Evolutionary conservation across 2,797 vertebrate species (phyloP), one percentile per base, ranked within the genome.

Genomic region (Rhinella marina): DNA sequence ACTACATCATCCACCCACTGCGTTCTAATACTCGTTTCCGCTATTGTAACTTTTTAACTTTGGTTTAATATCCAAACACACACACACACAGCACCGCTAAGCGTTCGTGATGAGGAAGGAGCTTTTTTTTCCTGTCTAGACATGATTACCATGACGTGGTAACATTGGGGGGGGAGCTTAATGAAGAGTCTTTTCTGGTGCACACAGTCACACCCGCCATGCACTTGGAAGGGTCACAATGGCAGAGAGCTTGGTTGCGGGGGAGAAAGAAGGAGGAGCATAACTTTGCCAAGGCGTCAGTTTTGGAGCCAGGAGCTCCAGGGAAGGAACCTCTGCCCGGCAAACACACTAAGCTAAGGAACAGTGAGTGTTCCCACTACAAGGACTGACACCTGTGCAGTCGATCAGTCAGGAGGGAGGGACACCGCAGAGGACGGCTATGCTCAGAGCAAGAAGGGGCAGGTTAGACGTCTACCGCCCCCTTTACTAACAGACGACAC

Each of bases 21-120:
- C 96, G 96, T 94, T 94, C 97, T 97, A 95, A 97, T 97, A 97
- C 97, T 98, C 97, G 96, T 97, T 95, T 98, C 97, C 95, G 97
- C 96, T 97, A 96, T 97, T 95, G 96, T 96, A 96, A 96, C 72
- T 96, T 96, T 81, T 92, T 94, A 95, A 95, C 95, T 97, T 96
- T 97, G 92, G 96, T 97, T 97, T 97, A 97, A 97, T 97, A 96
- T 96, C 96, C 96, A 95, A 96, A 95, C 95, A 96, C 95, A 96
- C 95, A 96, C 95, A 96, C 96, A 97, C 94, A 1, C 90, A 90
- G 90, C 91, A 90, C 89, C 90, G 86, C 90, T 91, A 86, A 81
- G 75, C 21, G 81, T 90, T 89, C 88, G 91, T 89, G 90, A 89
- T 84, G 3, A 27, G 88, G 90, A 88, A 89, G 84, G 82, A 89